Evolutionary conservation across 1,140 invertebrate genomes (phyloP), one percentile per base, ranked within the genome.

Genomic region (Samia ricini): DNA sequence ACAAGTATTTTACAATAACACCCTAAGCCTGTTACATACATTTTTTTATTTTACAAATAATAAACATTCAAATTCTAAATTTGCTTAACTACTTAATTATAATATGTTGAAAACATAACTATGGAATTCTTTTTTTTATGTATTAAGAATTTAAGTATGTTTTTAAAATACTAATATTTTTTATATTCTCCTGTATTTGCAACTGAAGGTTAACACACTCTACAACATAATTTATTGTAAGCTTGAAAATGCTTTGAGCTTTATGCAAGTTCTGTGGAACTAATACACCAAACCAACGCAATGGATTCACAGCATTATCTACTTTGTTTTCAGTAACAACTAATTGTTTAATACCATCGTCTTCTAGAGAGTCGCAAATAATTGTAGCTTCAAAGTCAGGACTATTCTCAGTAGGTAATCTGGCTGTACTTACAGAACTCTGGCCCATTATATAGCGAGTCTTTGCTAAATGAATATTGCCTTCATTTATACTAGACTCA

Each of bases 241-340:
- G 92, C 72, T 93, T 91, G 75, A 95, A 96, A 71, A 92, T 88
- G 68, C 91, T 92, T 80, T 95, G 94, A 1, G 94, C 93, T 66
- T 89, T 92, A 74, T 92, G 91, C 69, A 96, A 88, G 83, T 93
- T 94, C 73, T 94, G 93, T 2, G 95, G 95, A 0, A 95, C 93
- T 33, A 96, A 80, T 58, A 95, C 91, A 12, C 95, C 95, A 89
- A 96, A 96, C 95, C 95, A 95, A 63, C 93, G 93, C 20, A 95
- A 80, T 3, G 95, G 95, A 85, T 95, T 93, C 8, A 91, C 84
- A 59, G 84, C 83, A 33, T 85, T 77, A 20, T 81, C 73, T 55
- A 74, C 75, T 21, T 92, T 76, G 57, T 75, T 91, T 77, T 79
- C 92, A 78, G 72, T 63, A 8, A 90, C 71, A 68, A 87, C 82